These are phyloP conservation scores for Vanessa cardui DNA, from an alignment of 2,888 invertebrate genomes.

Conservation along the genomic window DNA sequence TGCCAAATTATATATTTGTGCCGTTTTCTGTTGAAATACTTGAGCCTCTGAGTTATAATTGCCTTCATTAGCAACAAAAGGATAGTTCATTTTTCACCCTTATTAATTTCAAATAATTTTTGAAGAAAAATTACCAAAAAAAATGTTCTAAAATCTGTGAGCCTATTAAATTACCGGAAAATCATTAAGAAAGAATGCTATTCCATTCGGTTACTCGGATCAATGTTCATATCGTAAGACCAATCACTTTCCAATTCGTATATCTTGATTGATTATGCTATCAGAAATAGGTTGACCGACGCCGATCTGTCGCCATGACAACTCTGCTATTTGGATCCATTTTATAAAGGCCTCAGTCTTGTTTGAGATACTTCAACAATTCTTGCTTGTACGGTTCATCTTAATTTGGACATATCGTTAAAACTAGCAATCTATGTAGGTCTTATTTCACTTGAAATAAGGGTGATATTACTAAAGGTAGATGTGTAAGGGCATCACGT, in stretches of 20 bases:
- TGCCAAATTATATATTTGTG: too few relatives aligned
- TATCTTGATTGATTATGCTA: constrained; percentile 63
- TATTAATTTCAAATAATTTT: too few relatives aligned
- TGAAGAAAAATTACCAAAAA: too few relatives aligned
- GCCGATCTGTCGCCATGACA: constrained; percentile 52
- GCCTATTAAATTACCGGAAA: too few relatives aligned
- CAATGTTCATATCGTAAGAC: constrained; percentile 5
- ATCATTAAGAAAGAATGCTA: neutral
- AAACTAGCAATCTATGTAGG: neutral
- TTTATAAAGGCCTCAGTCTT: neutral
- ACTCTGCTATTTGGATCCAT: constrained; percentile 43
- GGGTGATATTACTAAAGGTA: constrained; percentile 19
- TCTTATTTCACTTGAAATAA: constrained; percentile 17
- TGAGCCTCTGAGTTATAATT: too few relatives aligned
- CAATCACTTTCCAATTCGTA: constrained; percentile 32
- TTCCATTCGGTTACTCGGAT: neutral
- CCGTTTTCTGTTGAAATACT: too few relatives aligned
- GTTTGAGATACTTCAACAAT: neutral
- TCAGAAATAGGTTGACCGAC: constrained; percentile 61
- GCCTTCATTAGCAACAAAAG: too few relatives aligned
- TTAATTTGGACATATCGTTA: constrained; percentile 11
- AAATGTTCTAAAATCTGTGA: too few relatives aligned
- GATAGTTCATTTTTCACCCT: too few relatives aligned
- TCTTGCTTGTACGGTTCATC: constrained; percentile 7
- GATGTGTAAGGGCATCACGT: constrained; percentile 61